Evolutionary conservation across 1,140 invertebrate genomes (phyloP).

Genomic region (Dufourea novaeangliae): DNA sequence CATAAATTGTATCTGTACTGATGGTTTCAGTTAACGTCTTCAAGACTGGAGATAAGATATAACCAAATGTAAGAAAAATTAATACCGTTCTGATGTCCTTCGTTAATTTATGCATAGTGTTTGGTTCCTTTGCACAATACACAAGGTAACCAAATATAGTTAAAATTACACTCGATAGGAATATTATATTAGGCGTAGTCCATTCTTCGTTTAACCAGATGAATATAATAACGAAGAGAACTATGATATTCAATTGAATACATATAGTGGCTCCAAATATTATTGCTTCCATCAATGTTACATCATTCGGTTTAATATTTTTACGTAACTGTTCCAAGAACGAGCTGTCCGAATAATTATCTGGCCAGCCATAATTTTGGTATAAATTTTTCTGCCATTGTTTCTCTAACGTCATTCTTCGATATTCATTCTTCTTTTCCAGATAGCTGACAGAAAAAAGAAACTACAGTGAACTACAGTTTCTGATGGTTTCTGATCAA

Average conservation of each 20-base stretch:
- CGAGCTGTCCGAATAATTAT: conserved; percentile 94
- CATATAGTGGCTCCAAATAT: conserved; percentile 86
- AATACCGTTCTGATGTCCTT: conserved; percentile 87
- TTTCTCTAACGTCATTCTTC: conserved; percentile 27
- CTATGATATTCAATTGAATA: conserved; percentile 88
- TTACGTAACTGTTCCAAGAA: conserved; percentile 93
- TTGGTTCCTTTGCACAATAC: conserved; percentile 79
- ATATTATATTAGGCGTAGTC: conserved; percentile 84
- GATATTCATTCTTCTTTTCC: neutral
- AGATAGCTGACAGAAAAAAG: neutral
- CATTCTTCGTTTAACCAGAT: conserved; percentile 87
- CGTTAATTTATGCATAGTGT: conserved; percentile 74
- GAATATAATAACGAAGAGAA: conserved; percentile 89
- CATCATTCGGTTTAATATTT: conserved; percentile 90
- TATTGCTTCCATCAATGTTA: conserved; percentile 86
- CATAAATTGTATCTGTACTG: conserved; percentile 98
- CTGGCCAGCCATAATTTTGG: conserved; percentile 91
- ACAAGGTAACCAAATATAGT: conserved; percentile 84
- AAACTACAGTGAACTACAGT: no score
- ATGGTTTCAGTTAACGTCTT: conserved; percentile 97
- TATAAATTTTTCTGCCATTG: conserved; percentile 94
- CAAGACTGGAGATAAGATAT: conserved; percentile 93
- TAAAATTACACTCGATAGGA: conserved; percentile 81
- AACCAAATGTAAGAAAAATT: conserved; percentile 92
- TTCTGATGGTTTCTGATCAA: neutral